Percentiles rank a stretch among this genome's conserved stretches.
Evolutionary conservation across 2,888 invertebrate species (phyloP).

Genomic region (Troilus luridus): DNA sequence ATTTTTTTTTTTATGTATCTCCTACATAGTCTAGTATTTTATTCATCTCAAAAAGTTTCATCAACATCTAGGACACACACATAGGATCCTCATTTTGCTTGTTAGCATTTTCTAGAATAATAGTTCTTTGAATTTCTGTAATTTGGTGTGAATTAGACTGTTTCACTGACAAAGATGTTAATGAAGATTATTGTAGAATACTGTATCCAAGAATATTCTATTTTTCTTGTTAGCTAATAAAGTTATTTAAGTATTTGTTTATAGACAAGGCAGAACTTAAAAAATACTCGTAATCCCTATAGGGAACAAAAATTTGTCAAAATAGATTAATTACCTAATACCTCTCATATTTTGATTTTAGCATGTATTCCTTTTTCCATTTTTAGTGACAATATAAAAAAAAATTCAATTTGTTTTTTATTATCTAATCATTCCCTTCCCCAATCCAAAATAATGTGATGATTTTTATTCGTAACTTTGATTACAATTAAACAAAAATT

Average conservation of each 20-base stretch:
- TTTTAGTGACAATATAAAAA: background rate
- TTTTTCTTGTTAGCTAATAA: background rate
- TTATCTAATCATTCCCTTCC: background rate
- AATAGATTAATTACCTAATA: background rate
- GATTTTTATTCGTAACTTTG: background rate
- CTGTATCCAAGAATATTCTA: background rate
- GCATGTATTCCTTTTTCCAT: background rate
- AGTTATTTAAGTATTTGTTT: background rate
- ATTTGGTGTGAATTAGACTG: background rate
- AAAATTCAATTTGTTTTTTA: background rate
- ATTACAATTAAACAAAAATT: too few species aligned
- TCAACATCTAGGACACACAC: too few species aligned
- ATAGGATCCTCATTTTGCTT: too few species aligned
- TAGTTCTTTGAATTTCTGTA: background rate
- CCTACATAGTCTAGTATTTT: too few species aligned
- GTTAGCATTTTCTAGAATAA: background rate
- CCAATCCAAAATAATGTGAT: background rate
- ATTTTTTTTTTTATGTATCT: too few species aligned
- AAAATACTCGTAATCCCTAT: background rate
- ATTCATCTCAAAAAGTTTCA: too few species aligned
- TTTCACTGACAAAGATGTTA: background rate
- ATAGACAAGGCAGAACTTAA: background rate
- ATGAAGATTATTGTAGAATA: background rate
- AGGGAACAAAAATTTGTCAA: background rate
- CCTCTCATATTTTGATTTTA: background rate